Evolutionary conservation across 2,888 invertebrate genomes (phyloP), one percentile per base, ranked within the genome.

Genomic region (Euproctis similis): DNA sequence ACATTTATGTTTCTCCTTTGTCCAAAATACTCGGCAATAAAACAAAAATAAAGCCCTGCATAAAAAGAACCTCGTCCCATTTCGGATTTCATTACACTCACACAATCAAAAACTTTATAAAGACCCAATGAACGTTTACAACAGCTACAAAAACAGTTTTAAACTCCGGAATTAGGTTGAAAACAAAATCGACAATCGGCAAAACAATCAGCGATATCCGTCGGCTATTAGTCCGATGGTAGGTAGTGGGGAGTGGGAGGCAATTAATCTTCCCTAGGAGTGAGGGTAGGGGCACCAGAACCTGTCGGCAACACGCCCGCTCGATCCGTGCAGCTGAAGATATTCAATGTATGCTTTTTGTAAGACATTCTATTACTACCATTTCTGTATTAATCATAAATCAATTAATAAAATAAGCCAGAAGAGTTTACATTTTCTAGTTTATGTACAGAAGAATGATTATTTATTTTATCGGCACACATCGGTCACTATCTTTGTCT

Each of bases 191-290:
- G 34, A 37, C 38, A 48, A 52, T 51, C 39, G 37, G 36, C 45
- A 36, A 49, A 52, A 49, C 46, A 49, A 52, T 49, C 42, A 38
- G 24, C 26, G 34, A 49, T 52, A 52, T 49, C 49, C 42, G 50
- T 20, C 33, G 39, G 36, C 49, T 45, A 49, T 48, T 52, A 52
- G 49, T 36, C 34, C 30, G 22, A 12, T 24, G 30, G 24, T 13
- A 16, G 13, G 9, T 12, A 12, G 30, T 24, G 12, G 23, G 28
- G 13, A 13, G 26, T 26, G 24, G 38, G 34, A 28, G 38, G 49
- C 44, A 49, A 56, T 56, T 54, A 54, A 54, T 54, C 57, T 51
- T 45, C 24, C 16, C 26, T 10, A 25, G 24, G 18, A 7, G 34
- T 17, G 36, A 31, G 37, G 36, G 21, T 21, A 9, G 18, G 27